Percentiles rank a stretch among this genome's conserved stretches.
Evolutionary conservation across 1,140 invertebrate species (phyloP).

Genomic region (Brachionus sp.): DNA sequence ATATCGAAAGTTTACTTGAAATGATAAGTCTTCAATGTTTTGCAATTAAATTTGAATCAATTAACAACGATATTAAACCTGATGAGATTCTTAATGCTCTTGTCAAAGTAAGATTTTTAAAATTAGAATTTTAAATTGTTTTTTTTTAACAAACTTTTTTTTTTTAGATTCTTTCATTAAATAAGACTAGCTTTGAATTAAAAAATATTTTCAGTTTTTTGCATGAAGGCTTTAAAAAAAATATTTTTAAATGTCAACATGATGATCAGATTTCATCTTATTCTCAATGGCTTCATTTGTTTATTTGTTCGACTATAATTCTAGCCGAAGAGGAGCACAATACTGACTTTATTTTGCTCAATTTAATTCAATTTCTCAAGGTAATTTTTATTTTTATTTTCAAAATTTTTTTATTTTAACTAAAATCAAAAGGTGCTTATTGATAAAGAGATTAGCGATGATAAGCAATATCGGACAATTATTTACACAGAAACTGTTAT

Average conservation of each 20-base stretch:
- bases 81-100: not conserved
- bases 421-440: not conserved
- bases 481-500: not conserved
- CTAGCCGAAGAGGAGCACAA: not conserved
- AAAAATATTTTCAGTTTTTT: conserved; percentile 2
- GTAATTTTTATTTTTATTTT: not conserved
- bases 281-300: not conserved
- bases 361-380: conserved; percentile 27
- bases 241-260: not conserved
- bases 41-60: not conserved
- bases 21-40: not conserved
- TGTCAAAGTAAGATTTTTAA: not conserved
- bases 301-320: not conserved
- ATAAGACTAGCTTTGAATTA: not conserved
- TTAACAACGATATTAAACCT: not conserved
- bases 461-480: not conserved
- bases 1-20: not conserved
- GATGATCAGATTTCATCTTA: not conserved
- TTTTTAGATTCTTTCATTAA: not conserved
- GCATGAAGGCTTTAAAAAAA: not conserved
- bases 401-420: not conserved
- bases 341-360: not conserved
- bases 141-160: not conserved
- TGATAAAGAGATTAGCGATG: not conserved
- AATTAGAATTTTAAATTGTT: not conserved